phyloP scores from a whole-genome alignment of 2,113 vertebrate genomes.

The Mirza zaza region DNA sequence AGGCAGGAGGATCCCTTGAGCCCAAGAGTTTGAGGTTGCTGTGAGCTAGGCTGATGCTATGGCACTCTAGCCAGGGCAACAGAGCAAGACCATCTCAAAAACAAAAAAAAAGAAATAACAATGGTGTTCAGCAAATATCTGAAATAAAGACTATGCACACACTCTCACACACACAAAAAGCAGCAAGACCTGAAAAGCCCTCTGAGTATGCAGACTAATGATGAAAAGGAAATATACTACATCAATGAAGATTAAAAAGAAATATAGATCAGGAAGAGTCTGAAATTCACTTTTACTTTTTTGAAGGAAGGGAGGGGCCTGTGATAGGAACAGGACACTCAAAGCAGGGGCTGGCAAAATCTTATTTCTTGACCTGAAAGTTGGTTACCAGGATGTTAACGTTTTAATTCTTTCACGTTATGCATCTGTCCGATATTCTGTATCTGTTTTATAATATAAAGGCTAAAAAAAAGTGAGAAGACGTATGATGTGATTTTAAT shows the following conservation, averaged over 20 bases:
- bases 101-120: background rate
- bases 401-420: background rate
- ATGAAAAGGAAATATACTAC: background rate
- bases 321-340: background rate
- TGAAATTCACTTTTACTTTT: background rate
- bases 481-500: background rate
- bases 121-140: too few species aligned
- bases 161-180: background rate
- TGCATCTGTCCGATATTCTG: background rate
- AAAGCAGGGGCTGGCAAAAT: background rate
- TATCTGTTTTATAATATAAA: background rate
- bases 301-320: background rate
- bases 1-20: too few species aligned
- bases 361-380: background rate
- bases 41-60: too few species aligned
- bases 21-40: too few species aligned
- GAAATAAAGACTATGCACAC: background rate
- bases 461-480: background rate
- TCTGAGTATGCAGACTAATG: background rate
- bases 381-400: background rate
- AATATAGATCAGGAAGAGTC: background rate
- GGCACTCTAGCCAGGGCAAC: too few species aligned
- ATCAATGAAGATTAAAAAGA: background rate
- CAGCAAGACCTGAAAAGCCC: background rate
- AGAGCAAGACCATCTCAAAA: too few species aligned